A percentile compares a stretch with the other conserved stretches of the same genome.
phyloP scores from a whole-genome alignment of 2,888 invertebrate genomes.

The Latheticus oryzae region DNA sequence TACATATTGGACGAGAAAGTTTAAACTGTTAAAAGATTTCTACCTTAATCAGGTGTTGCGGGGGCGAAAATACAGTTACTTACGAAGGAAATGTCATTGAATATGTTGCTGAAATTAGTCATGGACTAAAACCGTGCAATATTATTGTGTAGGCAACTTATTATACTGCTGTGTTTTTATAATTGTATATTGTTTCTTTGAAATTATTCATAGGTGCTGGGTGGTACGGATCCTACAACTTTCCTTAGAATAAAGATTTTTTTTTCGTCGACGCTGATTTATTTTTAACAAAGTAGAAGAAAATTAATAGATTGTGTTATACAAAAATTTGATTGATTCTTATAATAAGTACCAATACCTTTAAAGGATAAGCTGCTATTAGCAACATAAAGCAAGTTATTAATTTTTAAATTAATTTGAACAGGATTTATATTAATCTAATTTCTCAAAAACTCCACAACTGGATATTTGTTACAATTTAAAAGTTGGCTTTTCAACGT shows the following conservation, averaged over 20 bases:
- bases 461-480: too few relatives aligned
- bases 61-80: conserved; percentile 36
- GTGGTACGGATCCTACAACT: conserved; percentile 14
- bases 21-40: conserved; percentile 22
- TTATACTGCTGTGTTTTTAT: conserved; percentile 39
- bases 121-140: too few relatives aligned
- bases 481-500: too few relatives aligned
- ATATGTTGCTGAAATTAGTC: conserved; percentile 18
- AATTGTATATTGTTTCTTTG: conserved; percentile 41
- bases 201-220: conserved; percentile 32
- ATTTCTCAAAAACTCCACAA: too few relatives aligned
- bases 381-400: too few relatives aligned
- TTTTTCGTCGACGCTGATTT: neutral
- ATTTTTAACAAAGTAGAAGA: too few relatives aligned
- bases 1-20: conserved; percentile 27
- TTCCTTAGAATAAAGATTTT: conserved; percentile 10
- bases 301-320: too few relatives aligned
- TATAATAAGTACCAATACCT: too few relatives aligned
- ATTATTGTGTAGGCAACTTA: conserved; percentile 42
- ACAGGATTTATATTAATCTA: too few relatives aligned
- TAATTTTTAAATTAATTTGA: too few relatives aligned
- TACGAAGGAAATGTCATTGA: conserved; percentile 32
- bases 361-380: too few relatives aligned
- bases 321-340: too few relatives aligned
- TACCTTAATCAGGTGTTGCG: conserved; percentile 34